These are phyloP conservation scores for Serrognathus titanus DNA, from an alignment of 2,888 invertebrate species.

Conservation along the genomic window DNA sequence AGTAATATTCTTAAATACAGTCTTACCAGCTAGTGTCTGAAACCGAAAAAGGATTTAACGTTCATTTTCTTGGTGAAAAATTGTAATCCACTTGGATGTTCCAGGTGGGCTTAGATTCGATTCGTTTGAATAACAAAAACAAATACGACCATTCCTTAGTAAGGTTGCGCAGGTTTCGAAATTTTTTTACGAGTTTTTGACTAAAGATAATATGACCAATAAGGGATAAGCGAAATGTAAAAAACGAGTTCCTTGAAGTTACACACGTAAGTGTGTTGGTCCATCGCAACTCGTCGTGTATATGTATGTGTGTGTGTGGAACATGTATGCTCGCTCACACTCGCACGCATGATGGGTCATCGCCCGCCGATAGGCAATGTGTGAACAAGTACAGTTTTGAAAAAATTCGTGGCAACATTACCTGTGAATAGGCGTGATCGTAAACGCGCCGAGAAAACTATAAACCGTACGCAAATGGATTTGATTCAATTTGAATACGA, in stretches of 20 bases:
- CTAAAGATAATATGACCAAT: neutral
- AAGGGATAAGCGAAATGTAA: neutral
- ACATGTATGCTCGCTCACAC: constrained; percentile 24
- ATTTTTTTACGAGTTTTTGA: too few species aligned
- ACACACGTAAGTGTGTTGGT: constrained; percentile 4
- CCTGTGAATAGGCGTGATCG: constrained; percentile 10
- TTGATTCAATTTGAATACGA: constrained; percentile 8
- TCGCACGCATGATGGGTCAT: constrained; percentile 28
- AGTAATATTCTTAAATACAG: too few species aligned
- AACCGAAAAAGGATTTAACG: too few species aligned
- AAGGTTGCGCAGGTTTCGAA: too few species aligned
- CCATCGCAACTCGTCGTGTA: neutral
- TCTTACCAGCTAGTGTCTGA: too few species aligned
- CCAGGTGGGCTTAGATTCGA: too few species aligned
- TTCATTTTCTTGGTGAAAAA: too few species aligned
- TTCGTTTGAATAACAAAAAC: too few species aligned
- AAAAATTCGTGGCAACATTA: constrained; percentile 23
- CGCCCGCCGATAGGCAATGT: constrained; percentile 27
- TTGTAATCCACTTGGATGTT: too few species aligned
- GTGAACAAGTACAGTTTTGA: constrained; percentile 27
- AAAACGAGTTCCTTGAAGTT: constrained; percentile 7
- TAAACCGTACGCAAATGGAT: constrained; percentile 7
- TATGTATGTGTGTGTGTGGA: constrained; percentile 14
- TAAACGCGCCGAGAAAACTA: neutral
- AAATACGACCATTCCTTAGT: too few species aligned